Conservation (phyloP, 2,888 invertebrate genomes). For the Agonopterix heracliana region DNA sequence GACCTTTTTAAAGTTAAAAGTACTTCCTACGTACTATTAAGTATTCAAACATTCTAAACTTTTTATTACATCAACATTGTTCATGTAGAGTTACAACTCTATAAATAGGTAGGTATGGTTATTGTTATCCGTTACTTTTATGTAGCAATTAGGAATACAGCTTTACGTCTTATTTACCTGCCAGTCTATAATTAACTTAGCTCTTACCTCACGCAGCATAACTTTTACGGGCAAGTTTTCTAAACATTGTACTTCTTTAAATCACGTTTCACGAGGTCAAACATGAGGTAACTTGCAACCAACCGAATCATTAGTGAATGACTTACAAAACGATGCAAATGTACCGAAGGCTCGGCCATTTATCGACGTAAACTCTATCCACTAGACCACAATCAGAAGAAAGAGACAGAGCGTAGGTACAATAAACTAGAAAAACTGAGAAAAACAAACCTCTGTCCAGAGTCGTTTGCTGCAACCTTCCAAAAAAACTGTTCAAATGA, state of each 20-base stretch:
- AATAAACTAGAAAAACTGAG: constrained; percentile 21
- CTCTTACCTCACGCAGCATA: no score
- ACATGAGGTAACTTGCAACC: constrained; percentile 52
- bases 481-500: constrained; percentile 29
- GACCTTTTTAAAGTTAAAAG: no score
- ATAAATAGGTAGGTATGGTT: constrained; percentile 3
- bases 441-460: constrained; percentile 55
- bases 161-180: no score
- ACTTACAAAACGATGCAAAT: constrained; percentile 60
- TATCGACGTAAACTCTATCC: constrained; percentile 39
- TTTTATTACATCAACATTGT: no score
- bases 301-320: constrained; percentile 61
- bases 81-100: no score
- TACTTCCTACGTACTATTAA: no score
- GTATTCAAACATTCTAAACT: no score
- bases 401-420: constrained; percentile 22
- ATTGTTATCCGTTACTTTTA: background rate
- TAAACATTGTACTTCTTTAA: background rate
- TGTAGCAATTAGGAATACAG: no score
- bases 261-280: constrained; percentile 5
- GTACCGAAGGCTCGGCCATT: constrained; percentile 36
- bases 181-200: no score
- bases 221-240: no score
- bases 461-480: constrained; percentile 44
- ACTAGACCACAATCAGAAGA: constrained; percentile 38